These are phyloP conservation scores for Aplodontia rufa DNA, from an alignment of 2,113 vertebrate species.

Conservation along the genomic window DNA sequence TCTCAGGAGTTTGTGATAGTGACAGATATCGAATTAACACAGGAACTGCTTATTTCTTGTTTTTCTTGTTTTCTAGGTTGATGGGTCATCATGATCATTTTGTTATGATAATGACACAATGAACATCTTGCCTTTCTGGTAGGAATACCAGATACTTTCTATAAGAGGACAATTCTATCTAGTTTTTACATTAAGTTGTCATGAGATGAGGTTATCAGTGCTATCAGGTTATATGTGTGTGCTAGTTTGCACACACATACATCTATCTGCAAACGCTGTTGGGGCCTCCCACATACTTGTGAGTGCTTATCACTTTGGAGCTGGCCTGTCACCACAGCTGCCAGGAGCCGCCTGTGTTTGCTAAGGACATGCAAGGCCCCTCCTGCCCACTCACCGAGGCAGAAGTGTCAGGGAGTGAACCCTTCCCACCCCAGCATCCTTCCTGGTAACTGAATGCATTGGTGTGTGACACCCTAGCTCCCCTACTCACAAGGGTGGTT, in stretches of 20 bases:
- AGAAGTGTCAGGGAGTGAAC: background rate
- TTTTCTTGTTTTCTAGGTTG: background rate
- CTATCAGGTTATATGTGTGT: no score
- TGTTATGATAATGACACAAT: background rate
- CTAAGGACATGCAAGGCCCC: background rate
- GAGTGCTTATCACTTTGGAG: background rate
- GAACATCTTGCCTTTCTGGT: no score
- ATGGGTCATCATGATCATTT: background rate
- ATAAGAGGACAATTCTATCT: background rate
- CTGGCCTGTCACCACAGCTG: background rate
- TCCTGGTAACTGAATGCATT: background rate
- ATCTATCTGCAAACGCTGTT: background rate
- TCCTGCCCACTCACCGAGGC: background rate
- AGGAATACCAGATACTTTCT: background rate
- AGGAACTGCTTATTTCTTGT: background rate
- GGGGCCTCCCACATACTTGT: background rate
- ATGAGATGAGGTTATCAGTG: background rate
- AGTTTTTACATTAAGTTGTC: background rate
- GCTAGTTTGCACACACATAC: background rate
- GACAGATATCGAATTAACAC: no score
- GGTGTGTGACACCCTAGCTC: background rate
- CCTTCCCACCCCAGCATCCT: background rate
- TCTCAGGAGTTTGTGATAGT: background rate
- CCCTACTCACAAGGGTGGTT: background rate
- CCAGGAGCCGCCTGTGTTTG: background rate